Evolutionary conservation across 2,797 vertebrate species (phyloP).

Genomic region (Dendrocincla tyrannina): DNA sequence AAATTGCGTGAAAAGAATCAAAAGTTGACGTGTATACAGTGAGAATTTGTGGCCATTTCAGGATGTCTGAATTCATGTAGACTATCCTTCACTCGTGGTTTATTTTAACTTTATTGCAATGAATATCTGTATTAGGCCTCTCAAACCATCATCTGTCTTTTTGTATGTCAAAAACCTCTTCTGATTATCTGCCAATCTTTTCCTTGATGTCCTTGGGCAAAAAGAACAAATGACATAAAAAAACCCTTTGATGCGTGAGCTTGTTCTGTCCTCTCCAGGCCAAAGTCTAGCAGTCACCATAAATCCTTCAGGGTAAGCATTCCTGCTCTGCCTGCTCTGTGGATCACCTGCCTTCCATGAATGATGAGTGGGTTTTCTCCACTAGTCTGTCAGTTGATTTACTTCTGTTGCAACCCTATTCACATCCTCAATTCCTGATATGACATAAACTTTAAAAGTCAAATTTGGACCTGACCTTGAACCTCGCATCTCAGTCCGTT

Average conservation of each 20-base stretch:
- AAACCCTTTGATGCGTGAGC: background rate
- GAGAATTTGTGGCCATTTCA: conserved; percentile 3
- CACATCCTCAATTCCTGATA: background rate
- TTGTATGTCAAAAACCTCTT: conserved; percentile 48
- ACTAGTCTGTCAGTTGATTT: conserved; percentile 14
- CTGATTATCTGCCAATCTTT: conserved; percentile 54
- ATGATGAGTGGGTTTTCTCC: background rate
- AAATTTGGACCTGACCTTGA: background rate
- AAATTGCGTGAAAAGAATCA: background rate
- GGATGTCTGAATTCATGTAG: background rate
- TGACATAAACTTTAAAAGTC: background rate
- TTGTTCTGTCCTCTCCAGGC: conserved; percentile 4
- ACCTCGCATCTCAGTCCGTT: background rate
- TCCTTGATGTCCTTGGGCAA: background rate
- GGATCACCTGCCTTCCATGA: background rate
- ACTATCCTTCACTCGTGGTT: background rate
- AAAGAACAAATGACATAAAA: conserved; percentile 39
- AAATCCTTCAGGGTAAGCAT: conserved; percentile 49
- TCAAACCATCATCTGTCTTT: conserved; percentile 35
- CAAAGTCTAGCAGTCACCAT: background rate
- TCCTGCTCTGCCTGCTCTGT: background rate
- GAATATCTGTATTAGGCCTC: conserved; percentile 1
- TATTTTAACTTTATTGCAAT: conserved; percentile 45
- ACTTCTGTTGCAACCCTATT: background rate
- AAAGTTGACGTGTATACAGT: background rate